Base-by-base conservation (phyloP, 2,888 invertebrate species). In the Schizotus pectinicornis region DNA sequence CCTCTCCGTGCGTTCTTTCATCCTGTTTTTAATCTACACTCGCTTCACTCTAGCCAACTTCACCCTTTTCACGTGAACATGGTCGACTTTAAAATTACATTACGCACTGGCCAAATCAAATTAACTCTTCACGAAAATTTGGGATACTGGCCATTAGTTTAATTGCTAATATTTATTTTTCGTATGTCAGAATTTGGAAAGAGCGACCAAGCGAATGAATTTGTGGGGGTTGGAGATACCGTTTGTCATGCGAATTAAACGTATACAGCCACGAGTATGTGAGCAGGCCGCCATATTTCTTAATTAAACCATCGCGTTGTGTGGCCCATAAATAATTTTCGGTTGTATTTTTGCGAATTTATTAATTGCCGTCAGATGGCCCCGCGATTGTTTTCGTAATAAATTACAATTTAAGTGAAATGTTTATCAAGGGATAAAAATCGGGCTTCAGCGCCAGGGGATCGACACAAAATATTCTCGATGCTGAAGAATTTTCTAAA, bases 1-100 rank as follows among this genome's bases (percentile, higher is more conserved):
- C 62, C 60, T 59, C 54, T 59, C 54, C 55, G 63, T 60, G 56
- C 53, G 64, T 67, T 69, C 69, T 69, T 70, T 70, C 63, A 64
- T 65, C 53, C 59, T 59, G 53, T 64, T 64, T 62, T 62, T 56
- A 22, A 22, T 49, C 14, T 43, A 45, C 50, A 38, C 49, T 50
- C 46, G 13, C 53, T 22, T 53, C 34, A 7, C 36, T 11, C 53
- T 14, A 39, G 36, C 57, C 42, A 11, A 11, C 52, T 58, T 37
- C 53, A 58, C 52, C 47, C 52, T 54, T 49, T 58, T 57, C 36
- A 34, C 37, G 56, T 47, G 32, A 57, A 57, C 52, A 58, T 58
- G 58, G 58, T 52, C 45, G 61, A 61, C 61, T 61, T 57, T 61
- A 38, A 61, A 61, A 61, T 61, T 58, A 51, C 55, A 53, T 61